Evolutionary conservation across 2,888 invertebrate genomes (phyloP), one percentile per base, ranked within the genome.

Genomic region (Horisme vitalbata): DNA sequence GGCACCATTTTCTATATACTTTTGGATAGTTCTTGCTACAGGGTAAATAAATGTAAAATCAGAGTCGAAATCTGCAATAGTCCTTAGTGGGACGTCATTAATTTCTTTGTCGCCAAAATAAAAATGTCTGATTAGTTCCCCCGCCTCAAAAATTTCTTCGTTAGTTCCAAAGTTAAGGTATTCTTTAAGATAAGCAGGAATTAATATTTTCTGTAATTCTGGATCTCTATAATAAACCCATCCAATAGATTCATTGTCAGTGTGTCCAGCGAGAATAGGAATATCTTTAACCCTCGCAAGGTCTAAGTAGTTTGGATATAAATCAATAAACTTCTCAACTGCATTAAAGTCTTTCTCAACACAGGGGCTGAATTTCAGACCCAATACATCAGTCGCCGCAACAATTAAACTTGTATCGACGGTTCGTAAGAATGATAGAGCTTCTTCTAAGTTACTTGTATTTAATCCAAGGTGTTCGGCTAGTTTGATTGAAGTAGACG

Each of bases 381-480:
- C 11, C 13, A 52, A 41, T 20, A 49, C 49, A n/a, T n/a, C 7
- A 10, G 50, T 15, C 6, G 56, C 55, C 10, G 38, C 50, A 12
- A 47, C 35, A 2, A 56, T 43, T 6, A 47, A 33, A n/a, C 33
- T 33, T 21, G 55, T 10, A 12, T 56, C 46, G n/a, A 32, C 35
- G 14, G 12, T n/a, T n/a, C n/a, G n/a, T n/a, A n/a, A n/a, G n/a
- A n/a, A n/a, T n/a, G n/a, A n/a, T n/a, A n/a, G n/a, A 49, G 71
- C 69, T 33, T 63, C 60, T 3, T 55, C 15, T n/a, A 59, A n/a
- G 21, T 67, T 54, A 2, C 59, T 46, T 0, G 66, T 72, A 27
- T 45, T 31, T 7, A 59, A 65, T 1, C 73, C 70, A 7, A 73
- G 47, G 27, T 57, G 61, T 18, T 57, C 48, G 15, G 74, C 70